Evolutionary conservation across 2,797 vertebrate genomes (phyloP).

Genomic region (Bradypus variegatus): DNA sequence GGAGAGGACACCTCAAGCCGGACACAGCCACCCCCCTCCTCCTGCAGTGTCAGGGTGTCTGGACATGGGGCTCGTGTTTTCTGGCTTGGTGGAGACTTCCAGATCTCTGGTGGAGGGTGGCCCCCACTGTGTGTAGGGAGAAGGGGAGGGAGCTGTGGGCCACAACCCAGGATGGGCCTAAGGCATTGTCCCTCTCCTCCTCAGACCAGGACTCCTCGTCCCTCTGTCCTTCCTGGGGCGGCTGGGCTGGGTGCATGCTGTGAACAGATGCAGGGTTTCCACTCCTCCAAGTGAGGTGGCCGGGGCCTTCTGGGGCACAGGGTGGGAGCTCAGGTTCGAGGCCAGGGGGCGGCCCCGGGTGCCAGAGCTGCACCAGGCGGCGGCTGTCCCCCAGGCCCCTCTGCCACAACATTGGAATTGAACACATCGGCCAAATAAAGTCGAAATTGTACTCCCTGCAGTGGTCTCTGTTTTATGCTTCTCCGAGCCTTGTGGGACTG

Average conservation of each 20-base stretch:
- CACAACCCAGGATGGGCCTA: not conserved
- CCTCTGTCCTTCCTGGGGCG: too few species aligned
- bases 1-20: slow-evolving; percentile 4
- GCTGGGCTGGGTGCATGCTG: too few species aligned
- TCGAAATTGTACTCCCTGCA: slow-evolving; percentile 76
- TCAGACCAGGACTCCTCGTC: slow-evolving; percentile 1
- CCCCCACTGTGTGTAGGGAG: slow-evolving; percentile 30
- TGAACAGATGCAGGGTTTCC: too few species aligned
- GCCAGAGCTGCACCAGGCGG: slow-evolving; percentile 43
- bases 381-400: slow-evolving; percentile 78
- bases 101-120: slow-evolving; percentile 23
- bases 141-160: not conserved
- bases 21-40: slow-evolving; percentile 21
- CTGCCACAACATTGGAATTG: slow-evolving; percentile 81
- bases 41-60: not conserved
- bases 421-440: slow-evolving; percentile 95
- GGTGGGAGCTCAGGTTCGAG: slow-evolving; percentile 53
- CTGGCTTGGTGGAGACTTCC: slow-evolving; percentile 21
- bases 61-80: slow-evolving; percentile 12
- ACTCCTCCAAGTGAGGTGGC: not conserved
- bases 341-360: slow-evolving; percentile 57
- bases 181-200: slow-evolving; percentile 23
- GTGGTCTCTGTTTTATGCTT: not conserved
- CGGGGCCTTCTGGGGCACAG: slow-evolving; percentile 32
- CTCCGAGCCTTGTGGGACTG: rapidly evolving